A percentile compares a stretch with the other conserved stretches of the same genome.
These are phyloP conservation scores for Phaethornis superciliosus DNA, from an alignment of 2,113 vertebrate species.

Conservation along the genomic window DNA sequence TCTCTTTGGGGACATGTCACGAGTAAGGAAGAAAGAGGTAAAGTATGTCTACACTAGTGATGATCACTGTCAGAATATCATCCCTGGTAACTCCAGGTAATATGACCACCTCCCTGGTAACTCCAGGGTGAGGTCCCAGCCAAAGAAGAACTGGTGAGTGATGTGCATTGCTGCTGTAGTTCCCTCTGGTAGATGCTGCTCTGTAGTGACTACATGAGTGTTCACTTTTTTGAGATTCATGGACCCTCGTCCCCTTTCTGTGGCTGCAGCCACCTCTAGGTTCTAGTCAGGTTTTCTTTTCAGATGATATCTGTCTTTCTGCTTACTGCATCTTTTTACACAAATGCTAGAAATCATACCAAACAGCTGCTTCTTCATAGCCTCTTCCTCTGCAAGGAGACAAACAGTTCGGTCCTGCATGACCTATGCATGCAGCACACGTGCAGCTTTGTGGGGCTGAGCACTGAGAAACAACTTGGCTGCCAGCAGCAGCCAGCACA, in stretches of 20 bases:
- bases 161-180: not conserved
- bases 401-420: not conserved
- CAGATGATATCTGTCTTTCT: not conserved
- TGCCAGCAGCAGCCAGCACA: not conserved
- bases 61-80: not conserved
- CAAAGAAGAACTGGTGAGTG: not conserved
- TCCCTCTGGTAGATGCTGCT: not conserved
- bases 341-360: not conserved
- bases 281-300: not conserved
- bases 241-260: not conserved
- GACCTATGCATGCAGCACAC: accelerated
- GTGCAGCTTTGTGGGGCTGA: not conserved
- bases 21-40: not conserved
- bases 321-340: not conserved
- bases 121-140: not conserved
- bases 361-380: not conserved
- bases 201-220: accelerated
- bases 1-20: not conserved
- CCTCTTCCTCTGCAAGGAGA: not conserved
- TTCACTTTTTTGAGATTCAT: not conserved
- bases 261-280: not conserved
- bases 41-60: not conserved
- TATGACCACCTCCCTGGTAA: not conserved
- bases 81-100: no score
- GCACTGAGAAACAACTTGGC: not conserved